Percentiles rank a stretch among this genome's conserved stretches.
Conservation (phyloP, 2,797 vertebrate species). For the Sebastes taczanowskii region DNA sequence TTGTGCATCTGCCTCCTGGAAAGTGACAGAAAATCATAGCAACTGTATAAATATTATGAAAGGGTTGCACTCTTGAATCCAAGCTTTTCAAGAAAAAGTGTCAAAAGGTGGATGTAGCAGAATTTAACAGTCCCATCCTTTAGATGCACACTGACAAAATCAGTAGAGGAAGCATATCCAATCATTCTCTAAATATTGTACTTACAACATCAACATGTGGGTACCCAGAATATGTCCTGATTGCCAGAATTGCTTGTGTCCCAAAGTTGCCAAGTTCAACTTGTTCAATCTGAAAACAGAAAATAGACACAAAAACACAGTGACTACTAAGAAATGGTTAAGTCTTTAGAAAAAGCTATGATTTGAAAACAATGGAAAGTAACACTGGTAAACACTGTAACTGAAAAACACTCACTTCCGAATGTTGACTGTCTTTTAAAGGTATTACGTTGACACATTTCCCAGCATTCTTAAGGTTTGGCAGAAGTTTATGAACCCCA, state of each 20-base stretch:
- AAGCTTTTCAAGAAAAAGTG: neutral
- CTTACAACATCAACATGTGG: constrained; percentile 36
- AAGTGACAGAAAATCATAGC: neutral
- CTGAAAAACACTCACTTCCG: constrained; percentile 14
- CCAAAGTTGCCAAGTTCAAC: constrained; percentile 66
- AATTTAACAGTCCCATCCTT: neutral
- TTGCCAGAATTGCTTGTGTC: constrained; percentile 52
- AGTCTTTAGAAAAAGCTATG: neutral
- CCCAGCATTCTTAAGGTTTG: constrained; percentile 41
- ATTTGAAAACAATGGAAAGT: neutral
- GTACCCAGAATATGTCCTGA: constrained; percentile 57
- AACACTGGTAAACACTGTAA: neutral
- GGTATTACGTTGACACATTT: constrained; percentile 60
- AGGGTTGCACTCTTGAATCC: neutral
- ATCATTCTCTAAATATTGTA: neutral
- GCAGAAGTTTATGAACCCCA: constrained; percentile 50
- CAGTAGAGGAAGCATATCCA: neutral
- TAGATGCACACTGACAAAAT: neutral
- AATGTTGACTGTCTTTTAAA: constrained; percentile 35
- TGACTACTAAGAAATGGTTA: neutral
- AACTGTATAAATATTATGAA: neutral
- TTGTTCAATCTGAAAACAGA: constrained; percentile 45
- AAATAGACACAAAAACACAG: neutral
- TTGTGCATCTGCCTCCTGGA: constrained; percentile 40
- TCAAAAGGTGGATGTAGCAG: neutral